These are phyloP conservation scores for Parambassis ranga DNA, from an alignment of 2,797 vertebrate species.

Conservation along the genomic window DNA sequence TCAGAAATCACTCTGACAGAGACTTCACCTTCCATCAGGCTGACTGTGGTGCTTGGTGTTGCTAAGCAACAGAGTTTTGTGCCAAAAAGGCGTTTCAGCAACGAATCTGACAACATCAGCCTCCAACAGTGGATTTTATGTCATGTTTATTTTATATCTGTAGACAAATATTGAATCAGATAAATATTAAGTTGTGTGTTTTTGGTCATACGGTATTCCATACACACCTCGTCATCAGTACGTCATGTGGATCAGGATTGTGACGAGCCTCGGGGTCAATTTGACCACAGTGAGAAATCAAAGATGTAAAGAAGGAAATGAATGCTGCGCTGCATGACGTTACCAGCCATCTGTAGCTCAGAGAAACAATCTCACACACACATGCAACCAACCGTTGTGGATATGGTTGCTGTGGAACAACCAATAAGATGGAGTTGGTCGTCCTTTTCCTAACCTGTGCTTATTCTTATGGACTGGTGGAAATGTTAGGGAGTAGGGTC, in stretches of 20 bases:
- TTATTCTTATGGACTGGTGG: too few species aligned
- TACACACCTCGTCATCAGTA: not conserved
- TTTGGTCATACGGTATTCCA: too few species aligned
- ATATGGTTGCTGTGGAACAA: too few species aligned
- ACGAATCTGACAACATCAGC: not conserved
- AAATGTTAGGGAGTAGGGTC: too few species aligned
- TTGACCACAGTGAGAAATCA: constrained; percentile 19
- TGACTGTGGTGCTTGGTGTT: not conserved
- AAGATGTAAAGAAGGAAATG: constrained; percentile 39
- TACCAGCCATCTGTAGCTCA: constrained; percentile 51
- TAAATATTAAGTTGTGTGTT: too few species aligned
- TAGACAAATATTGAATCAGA: too few species aligned
- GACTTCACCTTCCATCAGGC: not conserved
- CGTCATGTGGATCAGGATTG: not conserved
- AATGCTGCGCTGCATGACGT: constrained; percentile 33
- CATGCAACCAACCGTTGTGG: too few species aligned
- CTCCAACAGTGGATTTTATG: too few species aligned
- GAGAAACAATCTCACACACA: not conserved
- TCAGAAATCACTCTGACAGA: not conserved
- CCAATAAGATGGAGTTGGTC: too few species aligned
- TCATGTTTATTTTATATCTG: too few species aligned
- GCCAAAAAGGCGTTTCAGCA: not conserved
- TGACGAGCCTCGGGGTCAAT: not conserved
- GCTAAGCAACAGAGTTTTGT: constrained; percentile 24
- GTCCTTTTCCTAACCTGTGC: too few species aligned